Conservation (phyloP, 2,888 invertebrate species). For the Portevinia maculata region DNA sequence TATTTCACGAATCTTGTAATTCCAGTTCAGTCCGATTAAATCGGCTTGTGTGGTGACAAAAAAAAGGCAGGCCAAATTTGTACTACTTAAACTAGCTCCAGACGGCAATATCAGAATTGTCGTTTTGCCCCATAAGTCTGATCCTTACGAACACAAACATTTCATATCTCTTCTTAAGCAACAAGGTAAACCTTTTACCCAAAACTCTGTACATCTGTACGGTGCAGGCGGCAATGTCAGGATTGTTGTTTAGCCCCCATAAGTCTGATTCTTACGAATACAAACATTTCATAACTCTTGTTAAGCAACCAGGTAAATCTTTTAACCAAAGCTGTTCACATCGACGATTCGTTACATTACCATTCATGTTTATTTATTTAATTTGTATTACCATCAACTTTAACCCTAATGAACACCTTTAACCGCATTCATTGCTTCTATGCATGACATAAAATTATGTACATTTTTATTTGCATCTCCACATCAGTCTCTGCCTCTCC, state of each 20-base stretch:
- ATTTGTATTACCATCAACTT: conserved; percentile 18
- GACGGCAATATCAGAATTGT: conserved; percentile 18
- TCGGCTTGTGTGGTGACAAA: neutral
- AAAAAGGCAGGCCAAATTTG: conserved; percentile 2
- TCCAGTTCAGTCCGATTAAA: conserved; percentile 5
- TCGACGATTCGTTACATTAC: neutral
- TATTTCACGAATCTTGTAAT: neutral
- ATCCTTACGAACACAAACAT: neutral
- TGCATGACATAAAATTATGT: conserved; percentile 46
- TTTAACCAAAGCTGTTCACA: too few species aligned
- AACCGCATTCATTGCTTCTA: conserved; percentile 28
- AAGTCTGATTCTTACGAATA: too few species aligned
- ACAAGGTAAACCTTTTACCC: too few species aligned
- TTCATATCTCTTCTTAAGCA: neutral
- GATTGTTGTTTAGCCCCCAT: neutral
- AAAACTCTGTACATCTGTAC: too few species aligned
- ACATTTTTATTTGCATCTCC: conserved; percentile 3
- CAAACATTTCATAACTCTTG: neutral
- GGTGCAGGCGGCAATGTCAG: conserved; percentile 14
- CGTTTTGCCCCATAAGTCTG: neutral
- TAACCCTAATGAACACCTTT: conserved; percentile 50
- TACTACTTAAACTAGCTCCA: too few species aligned
- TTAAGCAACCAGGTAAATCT: neutral
- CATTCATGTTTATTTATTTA: conserved; percentile 29
- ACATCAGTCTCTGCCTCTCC: neutral